Evolutionary conservation across 1,140 invertebrate species (phyloP).

Genomic region (Pseudachorutes palmiensis): DNA sequence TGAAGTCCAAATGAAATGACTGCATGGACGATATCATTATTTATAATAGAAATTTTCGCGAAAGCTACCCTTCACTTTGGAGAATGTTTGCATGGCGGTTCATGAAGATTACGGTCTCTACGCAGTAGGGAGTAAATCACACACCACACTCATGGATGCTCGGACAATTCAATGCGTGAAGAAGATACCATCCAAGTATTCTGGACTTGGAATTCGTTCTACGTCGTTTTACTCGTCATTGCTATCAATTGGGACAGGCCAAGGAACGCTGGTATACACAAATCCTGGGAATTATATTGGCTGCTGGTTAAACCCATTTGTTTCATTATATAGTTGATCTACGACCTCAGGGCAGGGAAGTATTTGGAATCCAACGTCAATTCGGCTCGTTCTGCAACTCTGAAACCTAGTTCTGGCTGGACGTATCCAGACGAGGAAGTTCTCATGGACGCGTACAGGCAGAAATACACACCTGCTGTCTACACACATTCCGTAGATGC

Average conservation of each 20-base stretch:
- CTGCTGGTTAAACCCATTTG: constrained; percentile 40
- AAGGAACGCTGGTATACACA: constrained; percentile 58
- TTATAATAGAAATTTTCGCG: constrained; percentile 61
- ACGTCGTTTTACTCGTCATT: constrained; percentile 81
- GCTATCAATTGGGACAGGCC: constrained; percentile 84
- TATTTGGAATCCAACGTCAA: constrained; percentile 85
- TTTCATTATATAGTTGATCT: constrained; percentile 57
- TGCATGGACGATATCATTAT: background rate
- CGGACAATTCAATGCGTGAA: constrained; percentile 67
- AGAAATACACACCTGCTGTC: constrained; percentile 80
- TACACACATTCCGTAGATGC: constrained; percentile 94
- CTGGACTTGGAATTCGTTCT: constrained; percentile 74
- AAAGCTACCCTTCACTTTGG: constrained; percentile 77
- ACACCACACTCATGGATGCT: constrained; percentile 79
- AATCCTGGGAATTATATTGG: background rate
- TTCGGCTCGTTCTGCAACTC: constrained; percentile 73
- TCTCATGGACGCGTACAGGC: constrained; percentile 42
- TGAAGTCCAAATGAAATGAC: too few species aligned
- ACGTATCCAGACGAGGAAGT: constrained; percentile 36
- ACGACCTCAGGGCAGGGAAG: constrained; percentile 80
- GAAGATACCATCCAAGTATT: constrained; percentile 64
- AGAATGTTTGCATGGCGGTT: constrained; percentile 85
- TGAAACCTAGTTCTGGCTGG: constrained; percentile 65
- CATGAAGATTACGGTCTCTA: constrained; percentile 70
- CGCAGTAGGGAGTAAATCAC: constrained; percentile 86